phyloP scores from a whole-genome alignment of 2,113 vertebrate genomes.

The Lipophrys pholis region DNA sequence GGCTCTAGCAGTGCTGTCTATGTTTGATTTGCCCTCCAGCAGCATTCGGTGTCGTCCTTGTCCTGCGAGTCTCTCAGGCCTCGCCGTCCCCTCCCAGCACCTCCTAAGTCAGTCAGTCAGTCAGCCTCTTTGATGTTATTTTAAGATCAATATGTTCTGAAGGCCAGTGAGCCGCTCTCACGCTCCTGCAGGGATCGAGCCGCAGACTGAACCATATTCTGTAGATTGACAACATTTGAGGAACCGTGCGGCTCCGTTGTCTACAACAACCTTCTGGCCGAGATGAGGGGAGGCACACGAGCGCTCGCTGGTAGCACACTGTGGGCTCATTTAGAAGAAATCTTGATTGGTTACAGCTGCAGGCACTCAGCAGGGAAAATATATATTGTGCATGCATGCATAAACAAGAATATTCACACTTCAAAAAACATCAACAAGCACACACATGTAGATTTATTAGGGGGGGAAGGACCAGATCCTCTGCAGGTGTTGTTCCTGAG shows the following conservation, averaged over 20 bases:
- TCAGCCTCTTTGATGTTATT: constrained; percentile 79
- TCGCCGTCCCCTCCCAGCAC: constrained; percentile 35
- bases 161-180: constrained; percentile 63
- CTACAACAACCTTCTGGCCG: too few species aligned
- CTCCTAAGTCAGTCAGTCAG: constrained; percentile 59
- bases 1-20: constrained; percentile 16
- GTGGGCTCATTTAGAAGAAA: not conserved
- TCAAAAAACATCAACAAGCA: not conserved
- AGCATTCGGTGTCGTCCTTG: constrained; percentile 36
- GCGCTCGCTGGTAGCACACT: too few species aligned
- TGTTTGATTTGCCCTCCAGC: constrained; percentile 20
- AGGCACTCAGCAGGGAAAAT: constrained; percentile 5
- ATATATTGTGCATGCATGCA: not conserved
- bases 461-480: too few species aligned
- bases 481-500: too few species aligned
- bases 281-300: too few species aligned
- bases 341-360: not conserved
- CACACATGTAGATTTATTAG: not conserved
- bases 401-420: not conserved
- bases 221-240: constrained; percentile 20
- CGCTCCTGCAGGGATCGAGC: constrained; percentile 53
- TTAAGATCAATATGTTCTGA: constrained; percentile 81
- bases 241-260: constrained; percentile 6
- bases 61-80: constrained; percentile 15
- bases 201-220: constrained; percentile 58